Percentiles rank a stretch among this genome's conserved stretches.
Conservation (phyloP, 2,888 invertebrate genomes). For the Amblyjoppa proteus region DNA sequence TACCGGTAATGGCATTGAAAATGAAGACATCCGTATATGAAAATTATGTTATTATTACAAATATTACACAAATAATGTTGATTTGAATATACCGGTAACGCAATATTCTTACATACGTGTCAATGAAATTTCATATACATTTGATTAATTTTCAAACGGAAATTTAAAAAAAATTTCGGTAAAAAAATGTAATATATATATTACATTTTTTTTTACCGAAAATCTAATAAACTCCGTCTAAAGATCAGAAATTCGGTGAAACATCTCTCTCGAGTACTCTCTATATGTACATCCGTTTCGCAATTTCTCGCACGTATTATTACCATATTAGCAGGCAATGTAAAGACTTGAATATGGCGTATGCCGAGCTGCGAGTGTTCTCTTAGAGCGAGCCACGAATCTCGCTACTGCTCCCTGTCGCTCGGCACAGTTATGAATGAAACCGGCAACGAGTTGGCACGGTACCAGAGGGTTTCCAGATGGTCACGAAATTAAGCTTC, state of each 20-base stretch:
- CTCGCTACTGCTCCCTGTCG: slow-evolving; percentile 17
- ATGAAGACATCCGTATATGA: no score
- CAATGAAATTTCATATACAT: no score
- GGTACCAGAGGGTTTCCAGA: slow-evolving; percentile 77
- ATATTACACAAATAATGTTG: no score
- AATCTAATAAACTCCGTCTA: background rate
- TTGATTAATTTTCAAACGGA: no score
- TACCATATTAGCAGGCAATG: slow-evolving; percentile 45
- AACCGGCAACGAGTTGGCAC: slow-evolving; percentile 77
- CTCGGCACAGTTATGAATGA: slow-evolving; percentile 73
- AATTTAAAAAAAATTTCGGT: no score
- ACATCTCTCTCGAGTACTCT: background rate
- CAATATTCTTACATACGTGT: no score
- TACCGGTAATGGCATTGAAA: no score
- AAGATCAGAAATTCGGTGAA: background rate
- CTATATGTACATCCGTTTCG: background rate
- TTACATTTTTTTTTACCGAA: background rate
- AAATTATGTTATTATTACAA: no score
- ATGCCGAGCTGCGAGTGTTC: slow-evolving; percentile 1
- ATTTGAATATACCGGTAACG: no score
- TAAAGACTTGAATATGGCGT: slow-evolving; percentile 14
- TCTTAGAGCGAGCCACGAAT: slow-evolving; percentile 41
- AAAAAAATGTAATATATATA: no score
- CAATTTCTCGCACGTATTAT: slow-evolving; percentile 23
- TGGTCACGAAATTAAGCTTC: slow-evolving; percentile 78